Conservation (phyloP, 2,888 invertebrate species). For the Eremobia ochroleuca region DNA sequence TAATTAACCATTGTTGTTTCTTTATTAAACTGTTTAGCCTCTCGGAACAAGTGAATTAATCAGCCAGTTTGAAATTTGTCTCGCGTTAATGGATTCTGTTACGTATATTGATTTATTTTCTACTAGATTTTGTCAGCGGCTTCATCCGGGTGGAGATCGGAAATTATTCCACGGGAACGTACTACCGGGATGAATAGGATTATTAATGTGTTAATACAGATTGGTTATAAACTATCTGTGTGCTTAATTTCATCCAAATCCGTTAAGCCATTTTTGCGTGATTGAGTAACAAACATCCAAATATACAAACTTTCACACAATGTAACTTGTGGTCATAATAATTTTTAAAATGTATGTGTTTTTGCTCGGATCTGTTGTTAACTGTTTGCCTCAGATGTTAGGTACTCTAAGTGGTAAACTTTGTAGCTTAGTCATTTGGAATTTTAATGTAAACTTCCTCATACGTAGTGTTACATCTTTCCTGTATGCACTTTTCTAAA, state of each 20-base stretch:
- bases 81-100: conserved; percentile 35
- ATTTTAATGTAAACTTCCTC: conserved; percentile 46
- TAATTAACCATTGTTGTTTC: conserved; percentile 69
- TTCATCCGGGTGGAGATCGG: neutral
- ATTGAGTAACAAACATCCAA: neutral
- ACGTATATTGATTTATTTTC: conserved; percentile 26
- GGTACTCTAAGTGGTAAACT: conserved; percentile 25
- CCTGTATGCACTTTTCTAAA: conserved; percentile 33
- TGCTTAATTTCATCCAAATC: neutral
- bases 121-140: neutral
- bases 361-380: neutral
- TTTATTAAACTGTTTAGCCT: conserved; percentile 67
- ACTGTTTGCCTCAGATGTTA: conserved; percentile 10
- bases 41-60: conserved; percentile 51
- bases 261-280: neutral
- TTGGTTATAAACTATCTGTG: neutral
- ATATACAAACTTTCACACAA: neutral
- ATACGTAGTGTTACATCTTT: conserved; percentile 24
- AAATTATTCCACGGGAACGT: neutral
- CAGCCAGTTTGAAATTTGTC: conserved; percentile 53
- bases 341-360: neutral
- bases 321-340: neutral
- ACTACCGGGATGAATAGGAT: neutral
- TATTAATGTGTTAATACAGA: neutral
- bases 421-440: conserved; percentile 23